Base-by-base conservation (phyloP, 2,888 invertebrate species). In the Cephonodes hylas region DNA sequence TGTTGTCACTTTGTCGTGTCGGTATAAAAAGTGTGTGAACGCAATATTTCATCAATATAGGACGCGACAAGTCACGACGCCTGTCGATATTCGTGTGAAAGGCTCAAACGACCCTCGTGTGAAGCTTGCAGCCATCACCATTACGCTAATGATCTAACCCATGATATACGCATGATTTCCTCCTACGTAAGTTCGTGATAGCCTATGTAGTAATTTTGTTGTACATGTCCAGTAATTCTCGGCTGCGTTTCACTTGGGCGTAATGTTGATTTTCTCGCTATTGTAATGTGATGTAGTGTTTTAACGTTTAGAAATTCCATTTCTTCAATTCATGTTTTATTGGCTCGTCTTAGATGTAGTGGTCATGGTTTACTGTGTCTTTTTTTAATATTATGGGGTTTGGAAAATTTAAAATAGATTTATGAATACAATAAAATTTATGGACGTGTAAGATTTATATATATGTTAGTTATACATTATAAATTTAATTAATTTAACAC, bases 31-130 rank as follows among this genome's bases (percentile, higher is more conserved):
- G n/a, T n/a, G n/a, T n/a, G n/a, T n/a, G n/a, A n/a, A n/a, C n/a
- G n/a, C n/a, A 13, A n/a, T 38, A 13, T 4, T 38, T 44, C 10
- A 44, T 20, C 8, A 20, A 44, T 10, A 10, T 48, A 60, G 44
- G 44, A 20, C 10, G 44, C 18, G 10, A 44, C 44, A 20, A 18
- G 18, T 44, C 44, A 44, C 44, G 20, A 44, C 38, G n/a, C 38
- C n/a, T n/a, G 20, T 25, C 48, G 25, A 38, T 60, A 60, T 48
- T 60, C 38, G 38, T 44, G 42, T 42, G 44, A 44, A 44, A 44
- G 20, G 44, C 44, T 44, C 20, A 20, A 44, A 38, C 38, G 38
- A 38, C 38, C 38, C 44, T 44, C 44, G 44, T 44, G 44, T 20
- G 44, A 44, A 44, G 10, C 20, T 38, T n/a, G 38, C 38, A 38